Base-by-base conservation (phyloP, 2,797 vertebrate species). In the Craterocephalus amniculus region DNA sequence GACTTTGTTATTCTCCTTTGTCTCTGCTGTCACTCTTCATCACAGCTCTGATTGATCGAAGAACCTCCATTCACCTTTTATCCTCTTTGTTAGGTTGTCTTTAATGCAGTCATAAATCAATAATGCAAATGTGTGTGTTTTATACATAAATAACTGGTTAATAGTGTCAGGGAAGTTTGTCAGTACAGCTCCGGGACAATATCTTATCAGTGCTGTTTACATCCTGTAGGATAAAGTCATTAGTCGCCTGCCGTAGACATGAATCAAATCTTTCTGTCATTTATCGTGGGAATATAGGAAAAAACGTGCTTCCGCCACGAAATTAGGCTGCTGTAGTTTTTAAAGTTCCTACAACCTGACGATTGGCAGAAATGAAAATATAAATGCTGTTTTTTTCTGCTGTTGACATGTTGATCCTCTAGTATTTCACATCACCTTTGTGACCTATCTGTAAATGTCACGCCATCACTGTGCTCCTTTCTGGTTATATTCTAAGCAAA, bases 141-240 rank as follows among this genome's bases (percentile, higher is more conserved):
- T 22, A n/a, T 76, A n/a, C n/a, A 69, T 38, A 27, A n/a, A 38
- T 38, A 58, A 70, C 65, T 9, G 67, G 14, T 57, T 45, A 58
- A 22, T 51, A 35, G 62, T 35, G 62, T 70, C 34, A 32, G 18
- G 4, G 24, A 59, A 54, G 74, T 76, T 55, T 48, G 48, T 65
- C 62, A n/a, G 66, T 27, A 60, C 76, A 62, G 56, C 49, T 61
- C 40, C 45, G 74, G 77, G 83, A 86, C 74, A 85, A 72, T 79
- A 85, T 89, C 85, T 84, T 84, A 78, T 79, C 68, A 54, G 27
- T 72, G 71, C 66, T 88, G 83, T 86, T 90, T 76, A 87, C 83
- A 86, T 92, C 87, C 89, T 91, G 81, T 67, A 22, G 49, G 74
- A 80, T 55, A 82, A 82, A 81, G 65, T 72, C 55, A 81, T 85